Percentiles rank a stretch among this genome's conserved stretches.
These are phyloP conservation scores for Microtus pennsylvanicus DNA, from an alignment of 2,113 vertebrate species.

Conservation along the genomic window DNA sequence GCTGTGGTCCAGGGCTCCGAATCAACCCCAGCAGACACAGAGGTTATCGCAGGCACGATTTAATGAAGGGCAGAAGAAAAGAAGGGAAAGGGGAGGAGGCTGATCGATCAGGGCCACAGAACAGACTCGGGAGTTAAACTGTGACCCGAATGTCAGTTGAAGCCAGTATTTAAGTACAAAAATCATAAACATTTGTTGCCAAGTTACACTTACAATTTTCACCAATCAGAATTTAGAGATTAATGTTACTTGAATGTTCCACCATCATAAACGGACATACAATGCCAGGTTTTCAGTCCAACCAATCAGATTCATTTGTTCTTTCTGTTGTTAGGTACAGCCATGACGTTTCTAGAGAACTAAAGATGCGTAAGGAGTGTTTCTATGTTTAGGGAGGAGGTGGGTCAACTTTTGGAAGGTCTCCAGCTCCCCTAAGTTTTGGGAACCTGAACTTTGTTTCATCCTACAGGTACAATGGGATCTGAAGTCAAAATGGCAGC, in stretches of 20 bases:
- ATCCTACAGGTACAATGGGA: no score
- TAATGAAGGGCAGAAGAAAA: not conserved
- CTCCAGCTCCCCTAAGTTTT: not conserved
- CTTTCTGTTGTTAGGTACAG: not conserved
- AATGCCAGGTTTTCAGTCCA: not conserved
- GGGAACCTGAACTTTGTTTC: not conserved
- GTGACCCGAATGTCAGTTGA: not conserved
- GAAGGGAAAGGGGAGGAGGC: not conserved
- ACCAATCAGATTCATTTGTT: not conserved
- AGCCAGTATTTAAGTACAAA: not conserved
- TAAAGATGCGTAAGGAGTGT: not conserved
- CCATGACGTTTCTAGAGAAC: not conserved
- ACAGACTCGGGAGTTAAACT: not conserved
- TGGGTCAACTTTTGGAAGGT: not conserved
- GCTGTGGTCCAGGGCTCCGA: not conserved
- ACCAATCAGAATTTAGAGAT: not conserved
- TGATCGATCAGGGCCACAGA: not conserved
- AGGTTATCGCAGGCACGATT: not conserved
- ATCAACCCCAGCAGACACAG: not conserved
- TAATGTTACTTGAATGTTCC: not conserved
- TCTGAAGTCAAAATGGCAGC: not conserved
- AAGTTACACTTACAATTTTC: not conserved
- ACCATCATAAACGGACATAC: not conserved
- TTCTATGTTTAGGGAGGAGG: not conserved
- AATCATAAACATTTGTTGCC: not conserved